Percentiles rank a stretch among this genome's conserved stretches.
These are phyloP conservation scores for Maniola hyperantus DNA, from an alignment of 2,888 invertebrate genomes.

Conservation along the genomic window DNA sequence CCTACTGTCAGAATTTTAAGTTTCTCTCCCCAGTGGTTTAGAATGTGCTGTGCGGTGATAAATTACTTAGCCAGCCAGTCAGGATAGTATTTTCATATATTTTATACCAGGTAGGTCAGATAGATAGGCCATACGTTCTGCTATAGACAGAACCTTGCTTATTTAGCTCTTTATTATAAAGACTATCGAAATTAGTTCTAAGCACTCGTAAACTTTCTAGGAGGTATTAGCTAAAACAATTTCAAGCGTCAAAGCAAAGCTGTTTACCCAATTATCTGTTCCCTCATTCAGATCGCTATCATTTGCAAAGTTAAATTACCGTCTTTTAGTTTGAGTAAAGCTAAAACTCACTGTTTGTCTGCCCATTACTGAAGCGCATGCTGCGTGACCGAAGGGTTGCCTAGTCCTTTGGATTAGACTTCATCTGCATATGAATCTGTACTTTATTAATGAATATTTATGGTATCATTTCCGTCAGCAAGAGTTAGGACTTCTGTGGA, in stretches of 20 bases:
- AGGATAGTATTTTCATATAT: no score
- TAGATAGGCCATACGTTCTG: no score
- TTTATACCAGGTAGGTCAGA: no score
- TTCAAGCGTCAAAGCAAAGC: background rate
- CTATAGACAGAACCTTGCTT: no score
- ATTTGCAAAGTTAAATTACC: slow-evolving; percentile 53
- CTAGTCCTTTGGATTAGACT: slow-evolving; percentile 50
- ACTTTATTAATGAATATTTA: background rate
- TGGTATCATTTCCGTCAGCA: slow-evolving; percentile 1
- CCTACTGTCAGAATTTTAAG: no score
- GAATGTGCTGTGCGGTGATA: no score
- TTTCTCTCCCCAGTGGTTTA: no score
- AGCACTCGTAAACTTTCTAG: no score
- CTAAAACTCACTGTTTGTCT: slow-evolving; percentile 61
- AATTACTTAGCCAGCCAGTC: no score
- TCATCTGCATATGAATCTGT: slow-evolving; percentile 33
- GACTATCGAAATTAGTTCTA: no score
- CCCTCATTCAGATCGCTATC: slow-evolving; percentile 39
- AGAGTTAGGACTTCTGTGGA: slow-evolving; percentile 20
- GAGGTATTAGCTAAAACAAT: background rate
- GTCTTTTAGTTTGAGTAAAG: slow-evolving; percentile 46
- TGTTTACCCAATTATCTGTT: slow-evolving; percentile 6
- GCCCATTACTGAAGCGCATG: slow-evolving; percentile 66
- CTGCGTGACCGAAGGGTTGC: slow-evolving; percentile 74
- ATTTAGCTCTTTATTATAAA: no score